phyloP scores from a whole-genome alignment of 2,888 invertebrate species.

The Formica aserva region DNA sequence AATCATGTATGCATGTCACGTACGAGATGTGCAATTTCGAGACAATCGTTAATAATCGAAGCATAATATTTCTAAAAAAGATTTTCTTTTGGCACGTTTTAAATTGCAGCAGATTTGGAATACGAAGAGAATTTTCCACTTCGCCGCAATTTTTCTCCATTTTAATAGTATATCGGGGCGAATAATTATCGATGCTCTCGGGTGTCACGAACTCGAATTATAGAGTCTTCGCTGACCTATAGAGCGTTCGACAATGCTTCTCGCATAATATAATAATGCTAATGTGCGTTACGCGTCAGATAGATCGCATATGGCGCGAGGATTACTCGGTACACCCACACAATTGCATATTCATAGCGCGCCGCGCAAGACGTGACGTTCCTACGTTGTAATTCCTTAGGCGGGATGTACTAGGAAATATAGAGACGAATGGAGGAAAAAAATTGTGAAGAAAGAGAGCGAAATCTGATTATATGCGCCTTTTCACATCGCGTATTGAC shows the following conservation, averaged over 20 bases:
- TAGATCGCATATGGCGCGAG: not conserved
- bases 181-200: not conserved
- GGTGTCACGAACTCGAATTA: not conserved
- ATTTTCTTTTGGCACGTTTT: not conserved
- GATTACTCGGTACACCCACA: slow-evolving; percentile 20
- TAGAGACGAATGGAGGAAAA: not conserved
- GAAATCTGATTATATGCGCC: slow-evolving; percentile 70
- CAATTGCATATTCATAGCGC: slow-evolving; percentile 39
- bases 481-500: slow-evolving; percentile 48
- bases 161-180: not conserved
- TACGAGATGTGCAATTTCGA: not conserved
- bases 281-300: slow-evolving; percentile 21
- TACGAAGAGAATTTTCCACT: not conserved
- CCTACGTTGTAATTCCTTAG: slow-evolving; percentile 31
- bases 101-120: not conserved
- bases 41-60: not conserved
- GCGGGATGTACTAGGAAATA: not conserved
- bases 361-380: slow-evolving; percentile 19
- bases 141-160: not conserved
- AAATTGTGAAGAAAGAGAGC: slow-evolving; percentile 26
- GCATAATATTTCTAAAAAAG: not conserved
- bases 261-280: slow-evolving; percentile 29
- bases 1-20: not conserved
- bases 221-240: not conserved
- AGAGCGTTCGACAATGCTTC: not conserved